phyloP scores from a whole-genome alignment of 23 tunicate species.

The Trididemnum miniatum region DNA sequence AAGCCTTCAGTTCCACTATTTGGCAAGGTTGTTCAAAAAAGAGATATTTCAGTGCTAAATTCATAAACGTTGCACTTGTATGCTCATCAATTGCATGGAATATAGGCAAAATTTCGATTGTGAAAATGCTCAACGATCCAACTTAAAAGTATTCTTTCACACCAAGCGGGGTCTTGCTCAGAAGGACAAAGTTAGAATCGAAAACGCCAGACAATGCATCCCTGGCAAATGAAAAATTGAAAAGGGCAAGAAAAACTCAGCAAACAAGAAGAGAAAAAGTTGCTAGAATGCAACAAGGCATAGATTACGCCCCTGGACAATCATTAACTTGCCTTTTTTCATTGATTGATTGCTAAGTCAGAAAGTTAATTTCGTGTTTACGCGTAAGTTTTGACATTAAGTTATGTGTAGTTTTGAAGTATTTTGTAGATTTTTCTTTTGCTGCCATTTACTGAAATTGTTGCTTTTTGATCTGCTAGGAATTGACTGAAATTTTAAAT shows the following conservation, averaged over 20 bases:
- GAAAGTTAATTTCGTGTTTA: neutral
- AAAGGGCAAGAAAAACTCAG: too few species aligned
- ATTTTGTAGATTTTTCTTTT: too few species aligned
- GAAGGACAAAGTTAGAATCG: neutral
- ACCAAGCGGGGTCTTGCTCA: neutral
- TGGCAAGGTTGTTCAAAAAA: constrained; percentile 8
- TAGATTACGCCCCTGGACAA: neutral
- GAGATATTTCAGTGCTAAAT: constrained; percentile 3
- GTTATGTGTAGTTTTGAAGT: too few species aligned
- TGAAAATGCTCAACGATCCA: neutral
- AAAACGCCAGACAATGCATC: neutral
- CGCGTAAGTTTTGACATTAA: too few species aligned
- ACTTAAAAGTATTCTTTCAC: neutral
- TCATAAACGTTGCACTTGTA: neutral
- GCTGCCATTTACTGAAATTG: neutral
- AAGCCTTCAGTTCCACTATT: neutral
- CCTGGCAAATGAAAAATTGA: neutral
- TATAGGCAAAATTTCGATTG: neutral
- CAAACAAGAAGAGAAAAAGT: neutral
- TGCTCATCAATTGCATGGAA: constrained; percentile 9
- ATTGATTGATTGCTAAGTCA: neutral
- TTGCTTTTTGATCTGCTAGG: neutral
- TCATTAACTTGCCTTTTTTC: neutral
- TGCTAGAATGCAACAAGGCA: neutral
- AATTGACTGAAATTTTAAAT: neutral